Percentiles rank a stretch among this genome's conserved stretches.
These are phyloP conservation scores for Polymixis flavicincta DNA, from an alignment of 2,888 invertebrate genomes.

Conservation along the genomic window DNA sequence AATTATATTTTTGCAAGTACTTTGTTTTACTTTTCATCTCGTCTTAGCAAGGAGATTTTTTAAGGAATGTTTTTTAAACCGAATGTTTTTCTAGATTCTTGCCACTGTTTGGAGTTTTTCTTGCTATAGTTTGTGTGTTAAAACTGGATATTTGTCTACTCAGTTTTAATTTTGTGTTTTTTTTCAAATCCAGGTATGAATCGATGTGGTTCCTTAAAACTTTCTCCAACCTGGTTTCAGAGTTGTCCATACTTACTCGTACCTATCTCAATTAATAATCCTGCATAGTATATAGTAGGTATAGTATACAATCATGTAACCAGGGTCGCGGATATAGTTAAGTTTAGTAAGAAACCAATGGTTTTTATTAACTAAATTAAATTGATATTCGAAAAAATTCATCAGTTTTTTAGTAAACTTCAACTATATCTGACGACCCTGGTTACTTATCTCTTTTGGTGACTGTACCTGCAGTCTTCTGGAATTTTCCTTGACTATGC, in stretches of 20 bases:
- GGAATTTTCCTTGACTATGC: not conserved
- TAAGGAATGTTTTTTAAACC: not conserved
- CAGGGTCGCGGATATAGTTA: too few species aligned
- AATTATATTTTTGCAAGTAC: conserved; percentile 38
- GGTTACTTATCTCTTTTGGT: too few species aligned
- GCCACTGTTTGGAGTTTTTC: not conserved
- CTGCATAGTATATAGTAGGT: not conserved
- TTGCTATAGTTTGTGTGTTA: not conserved
- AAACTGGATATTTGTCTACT: not conserved
- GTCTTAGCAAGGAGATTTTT: not conserved
- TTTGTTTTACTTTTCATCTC: conserved; percentile 11
- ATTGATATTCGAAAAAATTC: too few species aligned
- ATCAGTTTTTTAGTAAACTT: too few species aligned
- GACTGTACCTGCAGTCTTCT: too few species aligned
- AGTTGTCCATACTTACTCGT: not conserved
- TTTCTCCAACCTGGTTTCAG: not conserved
- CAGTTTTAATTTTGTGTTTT: not conserved
- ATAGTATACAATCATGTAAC: too few species aligned
- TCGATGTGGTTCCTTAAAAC: not conserved
- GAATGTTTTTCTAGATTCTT: conserved; percentile 7
- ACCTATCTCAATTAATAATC: not conserved
- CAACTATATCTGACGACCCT: too few species aligned
- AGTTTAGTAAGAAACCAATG: too few species aligned
- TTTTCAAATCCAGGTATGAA: not conserved
- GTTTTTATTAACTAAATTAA: too few species aligned